Base-by-base conservation (phyloP, 2,797 vertebrate genomes). In the Apodemus agrarius region DNA sequence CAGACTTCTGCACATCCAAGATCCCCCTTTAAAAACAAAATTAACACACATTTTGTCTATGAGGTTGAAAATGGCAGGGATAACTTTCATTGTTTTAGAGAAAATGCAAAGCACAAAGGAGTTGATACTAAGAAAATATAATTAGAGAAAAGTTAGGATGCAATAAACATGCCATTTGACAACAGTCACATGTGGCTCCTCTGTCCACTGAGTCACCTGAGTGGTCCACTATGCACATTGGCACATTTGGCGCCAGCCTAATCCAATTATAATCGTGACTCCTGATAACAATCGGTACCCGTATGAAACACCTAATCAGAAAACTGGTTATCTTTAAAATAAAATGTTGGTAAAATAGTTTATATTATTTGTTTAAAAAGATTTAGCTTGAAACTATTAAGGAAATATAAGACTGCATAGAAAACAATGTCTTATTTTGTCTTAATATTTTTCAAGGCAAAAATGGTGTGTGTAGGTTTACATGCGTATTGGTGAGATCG, bases 91-190 rank as follows among this genome's bases (percentile, higher is more conserved):
- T 81, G 49, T 85, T 93, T 91, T 26, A 69, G 89, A 96, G 86
- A 19, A 97, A 91, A 91, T 85, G 43, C 5, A 67, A 96, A 94
- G 61, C 74, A 82, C 57, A 88, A 84, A 94, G 65, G 40, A 81
- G 26, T 2, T 88, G 49, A 81, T 87, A 83, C 91, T 76, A 89
- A 92, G 52, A 89, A 84, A 89, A 84, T n/a, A 61, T 6, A 26
- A n/a, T 65, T 83, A 69, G 52, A 81, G 52, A 78, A 54, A 76
- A 49, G 75, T 37, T 26, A 76, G 52, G 67, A 84, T 54, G 76
- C 24, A 93, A 78, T 90, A 54, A 89, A 90, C 0, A 46, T 57
- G 63, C 37, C 31, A 43, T 54, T 74, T 59, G 82, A 81, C 2
- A 43, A 19, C 34, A 83, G 67, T 75, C 49, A 74, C 24, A 9